These are phyloP conservation scores for Syncerus caffer DNA, from an alignment of 2,797 vertebrate genomes.

Conservation along the genomic window DNA sequence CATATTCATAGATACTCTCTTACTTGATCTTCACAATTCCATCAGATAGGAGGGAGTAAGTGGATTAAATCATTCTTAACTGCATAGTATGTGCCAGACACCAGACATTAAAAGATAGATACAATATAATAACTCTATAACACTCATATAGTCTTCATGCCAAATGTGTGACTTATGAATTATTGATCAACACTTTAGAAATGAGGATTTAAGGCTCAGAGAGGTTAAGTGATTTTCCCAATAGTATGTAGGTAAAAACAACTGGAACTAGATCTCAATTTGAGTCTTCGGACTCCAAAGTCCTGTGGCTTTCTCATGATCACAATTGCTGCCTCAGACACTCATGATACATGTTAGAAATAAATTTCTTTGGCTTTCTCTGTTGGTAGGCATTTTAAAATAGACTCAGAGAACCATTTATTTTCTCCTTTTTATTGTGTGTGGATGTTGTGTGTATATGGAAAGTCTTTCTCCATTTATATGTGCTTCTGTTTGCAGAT, in stretches of 20 bases:
- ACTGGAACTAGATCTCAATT: not conserved
- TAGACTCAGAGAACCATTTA: constrained; percentile 65
- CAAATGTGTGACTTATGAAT: not conserved
- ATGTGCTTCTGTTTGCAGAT: constrained; percentile 68
- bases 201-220: not conserved
- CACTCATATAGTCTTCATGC: not conserved
- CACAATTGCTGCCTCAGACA: not conserved
- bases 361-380: constrained; percentile 40
- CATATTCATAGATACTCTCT: not conserved
- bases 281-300: not conserved
- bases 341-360: not conserved
- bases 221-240: not conserved
- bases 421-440: not conserved
- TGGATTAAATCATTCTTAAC: not conserved
- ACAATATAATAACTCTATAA: not conserved
- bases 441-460: not conserved
- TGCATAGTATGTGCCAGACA: not conserved
- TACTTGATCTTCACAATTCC: not conserved
- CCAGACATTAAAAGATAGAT: not conserved
- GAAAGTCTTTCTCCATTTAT: constrained; percentile 68
- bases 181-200: not conserved
- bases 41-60: not conserved
- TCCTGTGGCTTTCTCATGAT: not conserved
- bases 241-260: not conserved
- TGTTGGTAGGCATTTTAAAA: constrained; percentile 51